Evolutionary conservation across 2,888 invertebrate species (phyloP).

Genomic region (Sycophila texana): DNA sequence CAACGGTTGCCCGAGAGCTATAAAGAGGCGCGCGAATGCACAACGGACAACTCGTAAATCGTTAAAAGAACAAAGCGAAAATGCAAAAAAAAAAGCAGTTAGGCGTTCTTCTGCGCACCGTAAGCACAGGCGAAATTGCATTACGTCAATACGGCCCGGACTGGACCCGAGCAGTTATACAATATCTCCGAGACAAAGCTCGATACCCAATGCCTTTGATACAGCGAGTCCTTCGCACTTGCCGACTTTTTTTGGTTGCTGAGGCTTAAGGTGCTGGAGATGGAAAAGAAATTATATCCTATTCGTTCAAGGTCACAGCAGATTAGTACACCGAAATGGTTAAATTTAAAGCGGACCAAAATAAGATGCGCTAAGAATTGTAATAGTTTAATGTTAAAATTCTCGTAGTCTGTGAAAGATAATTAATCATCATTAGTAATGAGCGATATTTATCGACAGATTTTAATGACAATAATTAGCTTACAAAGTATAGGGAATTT

Average conservation of each 20-base stretch:
- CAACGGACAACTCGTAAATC: slow-evolving; percentile 18
- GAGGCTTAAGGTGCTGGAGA: too few relatives aligned
- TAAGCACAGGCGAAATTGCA: slow-evolving; percentile 35
- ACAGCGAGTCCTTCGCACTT: too few relatives aligned
- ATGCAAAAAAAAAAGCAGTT: slow-evolving; percentile 6
- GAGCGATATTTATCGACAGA: too few relatives aligned
- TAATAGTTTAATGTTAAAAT: too few relatives aligned
- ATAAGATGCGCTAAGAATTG: too few relatives aligned
- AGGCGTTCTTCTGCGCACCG: background rate
- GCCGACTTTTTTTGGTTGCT: too few relatives aligned
- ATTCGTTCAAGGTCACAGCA: slow-evolving; percentile 6
- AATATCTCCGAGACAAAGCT: slow-evolving; percentile 3
- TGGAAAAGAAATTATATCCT: background rate
- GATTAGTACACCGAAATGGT: slow-evolving; percentile 12
- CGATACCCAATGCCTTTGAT: background rate
- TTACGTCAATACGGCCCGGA: slow-evolving; percentile 37
- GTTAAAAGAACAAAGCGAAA: slow-evolving; percentile 34
- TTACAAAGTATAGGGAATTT: too few relatives aligned
- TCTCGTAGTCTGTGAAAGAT: background rate
- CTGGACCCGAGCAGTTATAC: slow-evolving; percentile 21
- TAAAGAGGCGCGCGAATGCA: slow-evolving; percentile 35
- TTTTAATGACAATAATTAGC: too few relatives aligned
- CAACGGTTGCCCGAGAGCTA: slow-evolving; percentile 23
- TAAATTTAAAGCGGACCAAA: too few relatives aligned
- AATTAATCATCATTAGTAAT: too few relatives aligned